Evolutionary conservation across 2,113 vertebrate species (phyloP).

Genomic region (Centropus unirufus): DNA sequence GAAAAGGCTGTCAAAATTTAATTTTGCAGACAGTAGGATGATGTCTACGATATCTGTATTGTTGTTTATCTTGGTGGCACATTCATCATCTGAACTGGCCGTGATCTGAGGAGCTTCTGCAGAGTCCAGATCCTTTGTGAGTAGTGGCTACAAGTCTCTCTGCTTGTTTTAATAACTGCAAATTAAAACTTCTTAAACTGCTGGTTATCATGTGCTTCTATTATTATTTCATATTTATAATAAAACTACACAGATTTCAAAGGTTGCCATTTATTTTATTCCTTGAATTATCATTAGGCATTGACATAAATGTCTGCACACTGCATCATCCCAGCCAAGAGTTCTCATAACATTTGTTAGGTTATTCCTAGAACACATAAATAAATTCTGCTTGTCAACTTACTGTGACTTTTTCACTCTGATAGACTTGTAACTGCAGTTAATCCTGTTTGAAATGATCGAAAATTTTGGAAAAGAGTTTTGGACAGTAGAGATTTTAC

Average conservation of each 20-base stretch:
- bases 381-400: slow-evolving; percentile 53
- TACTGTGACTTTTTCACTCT: slow-evolving; percentile 26
- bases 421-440: slow-evolving; percentile 20
- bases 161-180: neutral
- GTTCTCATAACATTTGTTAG: slow-evolving; percentile 51
- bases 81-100: neutral
- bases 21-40: neutral
- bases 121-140: neutral
- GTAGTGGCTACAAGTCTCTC: neutral
- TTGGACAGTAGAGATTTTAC: neutral
- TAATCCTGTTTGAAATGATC: slow-evolving; percentile 24
- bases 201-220: neutral
- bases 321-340: slow-evolving; percentile 25
- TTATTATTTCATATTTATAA: slow-evolving; percentile 7
- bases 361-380: slow-evolving; percentile 52
- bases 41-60: neutral
- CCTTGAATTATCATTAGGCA: slow-evolving; percentile 4
- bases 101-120: neutral
- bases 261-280: slow-evolving; percentile 46
- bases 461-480: slow-evolving; percentile 21
- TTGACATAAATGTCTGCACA: slow-evolving; percentile 16
- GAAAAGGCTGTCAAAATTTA: neutral
- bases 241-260: slow-evolving; percentile 4
- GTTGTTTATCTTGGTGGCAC: neutral
- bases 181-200: neutral